Percentiles rank a stretch among this genome's conserved stretches.
These are phyloP conservation scores for Aldabrachelys gigantea DNA, from an alignment of 2,113 vertebrate genomes.

Conservation along the genomic window DNA sequence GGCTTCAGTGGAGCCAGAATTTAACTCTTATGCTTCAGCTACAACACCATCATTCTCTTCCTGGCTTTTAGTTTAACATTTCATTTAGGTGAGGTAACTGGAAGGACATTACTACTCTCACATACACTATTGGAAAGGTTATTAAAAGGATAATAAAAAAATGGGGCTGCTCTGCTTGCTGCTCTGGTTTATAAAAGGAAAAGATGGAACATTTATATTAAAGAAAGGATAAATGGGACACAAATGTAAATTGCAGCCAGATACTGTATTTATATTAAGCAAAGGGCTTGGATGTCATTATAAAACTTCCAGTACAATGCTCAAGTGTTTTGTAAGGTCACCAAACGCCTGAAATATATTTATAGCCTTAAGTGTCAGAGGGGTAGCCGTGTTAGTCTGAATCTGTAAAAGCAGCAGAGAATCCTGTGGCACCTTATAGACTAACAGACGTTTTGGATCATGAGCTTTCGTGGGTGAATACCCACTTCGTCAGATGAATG, in stretches of 20 bases:
- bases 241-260: slow-evolving; percentile 63
- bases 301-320: slow-evolving; percentile 52
- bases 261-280: slow-evolving; percentile 29
- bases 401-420: too few species aligned
- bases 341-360: slow-evolving; percentile 40
- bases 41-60: slow-evolving; percentile 29
- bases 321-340: slow-evolving; percentile 42
- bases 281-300: slow-evolving; percentile 32
- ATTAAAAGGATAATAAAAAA: slow-evolving; percentile 59
- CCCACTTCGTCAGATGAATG: too few species aligned
- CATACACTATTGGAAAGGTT: slow-evolving; percentile 56
- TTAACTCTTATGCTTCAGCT: slow-evolving; percentile 31
- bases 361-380: neutral
- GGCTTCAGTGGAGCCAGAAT: slow-evolving; percentile 17
- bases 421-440: too few species aligned
- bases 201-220: slow-evolving; percentile 57
- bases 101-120: slow-evolving; percentile 65
- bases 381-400: too few species aligned
- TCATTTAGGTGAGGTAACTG: slow-evolving; percentile 54
- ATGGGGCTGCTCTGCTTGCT: slow-evolving; percentile 51
- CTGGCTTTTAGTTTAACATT: slow-evolving; percentile 40
- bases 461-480: too few species aligned
- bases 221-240: slow-evolving; percentile 64
- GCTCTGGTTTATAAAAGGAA: slow-evolving; percentile 58
- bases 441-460: too few species aligned